Evolutionary conservation across 2,797 vertebrate genomes (phyloP).

Genomic region (Sebastes trivittatus): DNA sequence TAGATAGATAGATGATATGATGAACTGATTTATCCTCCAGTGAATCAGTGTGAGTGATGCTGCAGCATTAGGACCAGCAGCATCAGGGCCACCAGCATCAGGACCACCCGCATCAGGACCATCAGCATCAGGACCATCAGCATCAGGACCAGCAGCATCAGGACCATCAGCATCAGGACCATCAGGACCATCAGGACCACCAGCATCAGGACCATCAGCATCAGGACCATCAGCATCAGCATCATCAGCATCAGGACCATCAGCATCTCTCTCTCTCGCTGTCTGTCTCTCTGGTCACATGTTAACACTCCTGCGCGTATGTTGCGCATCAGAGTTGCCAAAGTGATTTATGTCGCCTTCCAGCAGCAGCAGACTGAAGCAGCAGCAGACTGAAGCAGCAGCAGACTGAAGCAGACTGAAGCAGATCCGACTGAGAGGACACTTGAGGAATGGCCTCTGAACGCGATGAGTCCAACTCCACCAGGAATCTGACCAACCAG

Average conservation of each 20-base stretch:
- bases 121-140: too few species aligned
- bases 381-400: not conserved
- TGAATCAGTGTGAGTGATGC: not conserved
- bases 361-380: not conserved
- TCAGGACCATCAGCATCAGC: too few species aligned
- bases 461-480: constrained; percentile 56
- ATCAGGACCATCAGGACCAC: too few species aligned
- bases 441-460: constrained; percentile 61
- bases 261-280: not conserved
- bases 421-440: not conserved
- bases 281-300: constrained; percentile 17
- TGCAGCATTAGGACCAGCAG: not conserved
- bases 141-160: too few species aligned
- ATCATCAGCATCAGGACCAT: too few species aligned
- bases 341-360: not conserved
- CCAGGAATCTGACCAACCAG: constrained; percentile 86
- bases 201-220: too few species aligned
- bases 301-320: not conserved
- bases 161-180: too few species aligned
- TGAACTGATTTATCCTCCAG: not conserved
- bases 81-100: not conserved
- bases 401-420: not conserved
- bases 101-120: too few species aligned
- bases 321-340: constrained; percentile 5
- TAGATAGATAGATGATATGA: too few species aligned